Evolutionary conservation across 2,797 vertebrate genomes (phyloP).

Genomic region (Betta splendens): DNA sequence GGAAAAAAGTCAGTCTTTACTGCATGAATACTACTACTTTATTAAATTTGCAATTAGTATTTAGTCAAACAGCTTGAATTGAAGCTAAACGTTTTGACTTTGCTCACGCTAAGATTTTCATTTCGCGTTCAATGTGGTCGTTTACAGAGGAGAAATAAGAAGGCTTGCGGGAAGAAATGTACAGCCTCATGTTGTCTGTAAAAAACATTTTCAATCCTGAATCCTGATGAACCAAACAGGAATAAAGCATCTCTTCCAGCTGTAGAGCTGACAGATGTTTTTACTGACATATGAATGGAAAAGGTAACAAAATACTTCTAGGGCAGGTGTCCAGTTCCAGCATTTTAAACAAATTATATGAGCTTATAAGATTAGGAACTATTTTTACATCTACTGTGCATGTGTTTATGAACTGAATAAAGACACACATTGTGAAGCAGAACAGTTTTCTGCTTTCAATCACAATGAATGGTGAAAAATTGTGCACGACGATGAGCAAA

Average conservation of each 20-base stretch:
- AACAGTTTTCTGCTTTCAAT: constrained; percentile 11
- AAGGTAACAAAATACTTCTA: not conserved
- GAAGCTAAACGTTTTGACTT: too few relatives aligned
- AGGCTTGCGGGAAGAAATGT: constrained; percentile 24
- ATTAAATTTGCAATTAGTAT: too few relatives aligned
- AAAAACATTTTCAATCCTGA: constrained; percentile 32
- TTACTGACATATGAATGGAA: not conserved
- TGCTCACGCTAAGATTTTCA: too few relatives aligned
- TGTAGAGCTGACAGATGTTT: constrained; percentile 21
- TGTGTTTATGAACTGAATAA: not conserved
- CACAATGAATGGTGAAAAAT: constrained; percentile 24
- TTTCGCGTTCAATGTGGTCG: too few relatives aligned
- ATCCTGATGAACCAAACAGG: constrained; percentile 11
- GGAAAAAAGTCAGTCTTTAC: too few relatives aligned
- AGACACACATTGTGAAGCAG: too few relatives aligned
- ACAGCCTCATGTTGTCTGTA: constrained; percentile 30
- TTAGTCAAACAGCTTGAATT: too few relatives aligned
- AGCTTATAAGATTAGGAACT: not conserved
- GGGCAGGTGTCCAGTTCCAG: not conserved
- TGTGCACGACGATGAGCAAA: constrained; percentile 23
- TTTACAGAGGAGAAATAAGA: too few relatives aligned
- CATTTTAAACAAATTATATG: not conserved
- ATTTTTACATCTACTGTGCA: not conserved
- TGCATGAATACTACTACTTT: too few relatives aligned
- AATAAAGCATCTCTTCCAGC: constrained; percentile 60